Evolutionary conservation across 2,888 invertebrate species (phyloP).

Genomic region (Pecten maximus): DNA sequence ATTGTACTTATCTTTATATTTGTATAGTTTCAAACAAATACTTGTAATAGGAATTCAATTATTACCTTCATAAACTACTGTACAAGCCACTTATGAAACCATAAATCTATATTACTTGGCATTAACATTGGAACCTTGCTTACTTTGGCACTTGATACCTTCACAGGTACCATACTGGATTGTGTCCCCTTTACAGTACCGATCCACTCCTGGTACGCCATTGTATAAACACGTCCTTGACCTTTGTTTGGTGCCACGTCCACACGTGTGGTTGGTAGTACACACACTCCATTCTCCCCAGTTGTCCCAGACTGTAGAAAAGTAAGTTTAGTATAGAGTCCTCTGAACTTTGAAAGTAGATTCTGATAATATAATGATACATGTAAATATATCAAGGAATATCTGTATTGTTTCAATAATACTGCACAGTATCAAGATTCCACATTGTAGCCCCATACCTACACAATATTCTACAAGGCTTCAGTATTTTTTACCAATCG

Average conservation of each 20-base stretch:
- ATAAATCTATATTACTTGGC: not conserved
- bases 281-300: conserved; percentile 79
- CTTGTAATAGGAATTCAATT: too few species aligned
- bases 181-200: conserved; percentile 72
- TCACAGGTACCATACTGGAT: conserved; percentile 69
- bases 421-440: too few species aligned
- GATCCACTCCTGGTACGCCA: conserved; percentile 71
- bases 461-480: too few species aligned
- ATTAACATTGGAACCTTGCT: not conserved
- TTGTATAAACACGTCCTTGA: conserved; percentile 74
- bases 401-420: too few species aligned
- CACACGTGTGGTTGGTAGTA: conserved; percentile 74
- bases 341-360: too few species aligned
- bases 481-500: too few species aligned
- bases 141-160: conserved; percentile 70
- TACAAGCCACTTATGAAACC: not conserved
- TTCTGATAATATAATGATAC: too few species aligned
- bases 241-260: conserved; percentile 70
- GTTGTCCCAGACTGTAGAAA: conserved; percentile 72
- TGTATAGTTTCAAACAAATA: too few species aligned
- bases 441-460: too few species aligned
- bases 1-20: too few species aligned
- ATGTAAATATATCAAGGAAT: too few species aligned
- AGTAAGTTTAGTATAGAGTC: not conserved
- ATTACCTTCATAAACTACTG: too few species aligned